Evolutionary conservation across 92 coral and sea anemone genomes (phyloP).

Genomic region (Zoanthus gigantus): DNA sequence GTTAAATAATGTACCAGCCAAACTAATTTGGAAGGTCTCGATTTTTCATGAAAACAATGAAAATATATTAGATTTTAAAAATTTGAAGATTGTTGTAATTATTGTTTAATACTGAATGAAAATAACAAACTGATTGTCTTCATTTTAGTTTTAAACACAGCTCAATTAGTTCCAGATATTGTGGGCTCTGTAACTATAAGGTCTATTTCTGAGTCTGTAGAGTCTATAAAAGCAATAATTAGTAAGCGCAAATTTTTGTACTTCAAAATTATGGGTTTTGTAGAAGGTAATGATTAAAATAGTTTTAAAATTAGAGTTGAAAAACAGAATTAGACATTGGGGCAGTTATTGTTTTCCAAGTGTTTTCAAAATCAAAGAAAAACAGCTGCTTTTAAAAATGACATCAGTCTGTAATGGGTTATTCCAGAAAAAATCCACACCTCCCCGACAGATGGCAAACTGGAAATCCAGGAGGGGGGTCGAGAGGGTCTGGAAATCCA

Average conservation of each 20-base stretch:
- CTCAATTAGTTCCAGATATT: neutral
- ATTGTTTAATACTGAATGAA: slow-evolving; percentile 16
- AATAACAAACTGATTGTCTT: neutral
- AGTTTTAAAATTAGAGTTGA: neutral
- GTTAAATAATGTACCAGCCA: neutral
- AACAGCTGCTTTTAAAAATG: neutral
- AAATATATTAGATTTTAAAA: slow-evolving; percentile 43
- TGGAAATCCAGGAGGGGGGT: no score
- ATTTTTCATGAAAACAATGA: slow-evolving; percentile 22
- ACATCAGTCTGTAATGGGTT: no score
- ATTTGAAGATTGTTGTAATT: slow-evolving; percentile 21
- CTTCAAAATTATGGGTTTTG: neutral
- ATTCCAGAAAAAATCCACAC: no score
- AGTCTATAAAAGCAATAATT: neutral
- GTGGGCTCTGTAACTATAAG: neutral
- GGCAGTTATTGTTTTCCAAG: neutral
- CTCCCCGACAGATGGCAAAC: no score
- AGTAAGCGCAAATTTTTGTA: neutral
- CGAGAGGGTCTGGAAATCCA: no score
- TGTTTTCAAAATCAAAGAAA: neutral
- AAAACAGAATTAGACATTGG: neutral
- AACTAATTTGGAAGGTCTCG: slow-evolving; percentile 26
- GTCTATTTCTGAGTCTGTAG: neutral
- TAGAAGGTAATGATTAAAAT: neutral
- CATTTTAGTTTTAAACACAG: slow-evolving; percentile 8